Base-by-base conservation (phyloP, 1,140 invertebrate genomes). In the Dendrolimus kikuchii region DNA sequence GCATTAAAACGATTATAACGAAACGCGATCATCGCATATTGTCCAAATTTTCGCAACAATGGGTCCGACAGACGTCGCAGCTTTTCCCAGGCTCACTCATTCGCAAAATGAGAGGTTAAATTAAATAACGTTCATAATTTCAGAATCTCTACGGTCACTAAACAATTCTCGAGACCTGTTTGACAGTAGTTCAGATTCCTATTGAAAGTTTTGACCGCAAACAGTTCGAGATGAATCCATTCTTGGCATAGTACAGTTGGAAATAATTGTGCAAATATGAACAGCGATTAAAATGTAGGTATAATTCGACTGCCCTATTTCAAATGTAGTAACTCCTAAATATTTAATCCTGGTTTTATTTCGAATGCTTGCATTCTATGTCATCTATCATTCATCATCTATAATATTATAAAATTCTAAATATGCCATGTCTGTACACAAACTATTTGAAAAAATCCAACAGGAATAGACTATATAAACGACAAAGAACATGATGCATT, bases 31-130 rank as follows among this genome's bases (percentile, higher is more conserved):
- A 73, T 75, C 70, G 70, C 67, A 73, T 81, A 78, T 81, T 71
- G 71, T 75, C 74, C 74, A 77, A 79, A 82, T 72, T 75, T 82
- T 74, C 71, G 71, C 69, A 74, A 82, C 76, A 76, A 77, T 76
- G 77, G 74, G 53, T 69, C 62, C 66, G 66, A 57, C 66, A 59
- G 58, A 64, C 67, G 71, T 66, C 68, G 68, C 69, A 50, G 62
- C 66, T 68, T 68, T 74, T 68, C 65, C 56, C 62, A 52, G 61
- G 57, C 53, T 65, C 63, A 61, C 51, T 60, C 55, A 62, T 71
- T 74, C 66, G 74, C 70, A 79, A 74, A 71, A 74, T 73, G 66
- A 74, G 64, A 74, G 74, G 60, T 69, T 70, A 78, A 82, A 81
- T 81, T 81, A 81, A 81, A 58, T 71, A 80, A 79, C 71, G 79